phyloP scores from a whole-genome alignment of 2,113 vertebrate species.

The Hemichromis elongatus region DNA sequence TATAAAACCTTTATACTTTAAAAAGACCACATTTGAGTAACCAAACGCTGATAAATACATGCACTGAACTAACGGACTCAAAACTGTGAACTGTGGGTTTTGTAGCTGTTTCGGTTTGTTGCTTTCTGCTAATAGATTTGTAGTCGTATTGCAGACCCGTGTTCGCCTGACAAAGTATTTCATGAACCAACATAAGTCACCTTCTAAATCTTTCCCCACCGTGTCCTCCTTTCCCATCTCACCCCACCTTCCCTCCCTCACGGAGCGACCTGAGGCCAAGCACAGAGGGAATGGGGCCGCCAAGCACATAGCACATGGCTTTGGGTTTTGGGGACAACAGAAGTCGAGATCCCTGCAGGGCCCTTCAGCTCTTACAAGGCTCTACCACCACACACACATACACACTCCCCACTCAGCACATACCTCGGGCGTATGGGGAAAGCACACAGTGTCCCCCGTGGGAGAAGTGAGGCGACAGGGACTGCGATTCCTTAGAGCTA shows the following conservation, averaged over 20 bases:
- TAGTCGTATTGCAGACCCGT: not conserved
- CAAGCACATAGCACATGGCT: constrained; percentile 61
- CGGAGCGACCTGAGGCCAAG: constrained; percentile 35
- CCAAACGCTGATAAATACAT: not conserved
- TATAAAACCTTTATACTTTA: not conserved
- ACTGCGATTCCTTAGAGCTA: constrained; percentile 56
- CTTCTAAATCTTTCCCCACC: constrained; percentile 7
- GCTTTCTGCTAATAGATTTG: not conserved
- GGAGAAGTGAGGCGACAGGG: constrained; percentile 53
- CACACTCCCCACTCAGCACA: not conserved
- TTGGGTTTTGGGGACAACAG: constrained; percentile 55
- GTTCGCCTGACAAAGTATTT: not conserved
- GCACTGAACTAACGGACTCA: not conserved
- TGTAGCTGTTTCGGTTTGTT: not conserved
- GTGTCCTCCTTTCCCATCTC: not conserved
- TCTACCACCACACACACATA: not conserved
- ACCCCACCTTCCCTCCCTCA: constrained; percentile 9
- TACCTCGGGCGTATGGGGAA: constrained; percentile 40
- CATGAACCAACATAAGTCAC: constrained; percentile 10
- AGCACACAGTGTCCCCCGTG: constrained; percentile 41
- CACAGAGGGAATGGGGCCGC: constrained; percentile 48
- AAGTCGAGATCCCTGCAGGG: constrained; percentile 58
- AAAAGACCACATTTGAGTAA: not conserved
- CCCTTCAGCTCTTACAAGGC: constrained; percentile 46
- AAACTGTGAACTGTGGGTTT: not conserved